These are phyloP conservation scores for cattle (Bos taurus) DNA, from an alignment of 2,113 vertebrate genomes.

Conservation along the genomic window DNA sequence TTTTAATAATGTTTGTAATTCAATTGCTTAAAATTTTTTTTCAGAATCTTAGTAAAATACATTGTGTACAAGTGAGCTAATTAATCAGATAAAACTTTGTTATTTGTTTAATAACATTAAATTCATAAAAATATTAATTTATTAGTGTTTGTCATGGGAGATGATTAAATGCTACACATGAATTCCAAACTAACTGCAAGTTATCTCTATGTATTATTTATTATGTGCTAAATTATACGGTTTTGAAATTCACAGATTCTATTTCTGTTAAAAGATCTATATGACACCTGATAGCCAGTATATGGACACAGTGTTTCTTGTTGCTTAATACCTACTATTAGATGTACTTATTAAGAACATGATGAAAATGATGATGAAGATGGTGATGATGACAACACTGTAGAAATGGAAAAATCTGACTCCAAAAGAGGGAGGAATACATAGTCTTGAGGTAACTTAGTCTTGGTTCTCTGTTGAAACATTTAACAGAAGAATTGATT, in stretches of 20 bases:
- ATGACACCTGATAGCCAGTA: neutral
- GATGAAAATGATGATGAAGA: slow-evolving; percentile 74
- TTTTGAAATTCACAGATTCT: slow-evolving; percentile 14
- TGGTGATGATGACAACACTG: slow-evolving; percentile 71
- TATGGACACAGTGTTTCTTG: slow-evolving; percentile 9
- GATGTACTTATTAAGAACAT: slow-evolving; percentile 73
- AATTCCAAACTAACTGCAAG: neutral
- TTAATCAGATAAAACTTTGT: neutral
- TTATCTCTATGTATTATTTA: neutral
- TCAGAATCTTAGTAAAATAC: neutral
- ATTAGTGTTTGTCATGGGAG: neutral
- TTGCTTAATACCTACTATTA: slow-evolving; percentile 70
- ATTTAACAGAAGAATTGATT: slow-evolving; percentile 70
- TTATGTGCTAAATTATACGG: neutral
- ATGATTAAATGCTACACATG: neutral
- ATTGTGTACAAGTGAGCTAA: neutral
- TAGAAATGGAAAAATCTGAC: slow-evolving; percentile 70
- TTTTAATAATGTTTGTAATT: neutral
- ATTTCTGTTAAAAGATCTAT: neutral
- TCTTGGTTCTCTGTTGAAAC: slow-evolving; percentile 70
- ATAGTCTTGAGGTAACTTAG: slow-evolving; percentile 69
- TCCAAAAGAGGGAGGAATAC: slow-evolving; percentile 66
- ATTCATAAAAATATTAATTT: slow-evolving; percentile 32
- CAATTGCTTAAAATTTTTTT: neutral
- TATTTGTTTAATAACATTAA: slow-evolving; percentile 8